These are phyloP conservation scores for Drosophila setifemur DNA, from an alignment of 1,140 invertebrate genomes.

Conservation along the genomic window DNA sequence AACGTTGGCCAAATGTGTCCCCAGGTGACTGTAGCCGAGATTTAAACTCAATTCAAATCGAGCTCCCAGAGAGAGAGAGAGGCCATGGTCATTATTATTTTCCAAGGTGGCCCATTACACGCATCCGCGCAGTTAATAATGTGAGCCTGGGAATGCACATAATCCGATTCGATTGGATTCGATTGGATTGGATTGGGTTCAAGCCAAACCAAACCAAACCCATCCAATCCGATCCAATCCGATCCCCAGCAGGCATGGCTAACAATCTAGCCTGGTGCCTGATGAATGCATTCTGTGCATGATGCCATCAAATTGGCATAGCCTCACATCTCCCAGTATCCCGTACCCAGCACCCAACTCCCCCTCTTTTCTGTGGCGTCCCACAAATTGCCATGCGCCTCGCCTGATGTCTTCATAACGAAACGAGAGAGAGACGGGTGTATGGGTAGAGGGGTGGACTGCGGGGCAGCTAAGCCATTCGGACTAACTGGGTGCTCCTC, in stretches of 20 bases:
- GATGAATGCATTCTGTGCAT: constrained; percentile 69
- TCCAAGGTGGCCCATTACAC: constrained; percentile 76
- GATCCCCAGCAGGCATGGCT: constrained; percentile 37
- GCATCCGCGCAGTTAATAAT: constrained; percentile 63
- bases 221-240: neutral
- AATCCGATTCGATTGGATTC: constrained; percentile 7
- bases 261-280: constrained; percentile 65
- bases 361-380: constrained; percentile 53
- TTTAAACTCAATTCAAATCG: constrained; percentile 12
- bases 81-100: constrained; percentile 49
- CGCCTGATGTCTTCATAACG: constrained; percentile 73
- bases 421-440: constrained; percentile 16
- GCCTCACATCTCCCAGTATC: neutral
- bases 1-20: constrained; percentile 75
- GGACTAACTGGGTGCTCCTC: constrained; percentile 36
- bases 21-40: constrained; percentile 38
- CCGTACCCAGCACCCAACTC: neutral
- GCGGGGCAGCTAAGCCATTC: constrained; percentile 34
- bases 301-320: constrained; percentile 65
- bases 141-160: constrained; percentile 62
- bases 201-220: neutral
- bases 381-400: constrained; percentile 77
- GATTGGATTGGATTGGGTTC: neutral
- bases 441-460: neutral
- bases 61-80: too few species aligned